These are phyloP conservation scores for Tetragnatha montana DNA, from an alignment of 2,888 invertebrate genomes.

Conservation along the genomic window DNA sequence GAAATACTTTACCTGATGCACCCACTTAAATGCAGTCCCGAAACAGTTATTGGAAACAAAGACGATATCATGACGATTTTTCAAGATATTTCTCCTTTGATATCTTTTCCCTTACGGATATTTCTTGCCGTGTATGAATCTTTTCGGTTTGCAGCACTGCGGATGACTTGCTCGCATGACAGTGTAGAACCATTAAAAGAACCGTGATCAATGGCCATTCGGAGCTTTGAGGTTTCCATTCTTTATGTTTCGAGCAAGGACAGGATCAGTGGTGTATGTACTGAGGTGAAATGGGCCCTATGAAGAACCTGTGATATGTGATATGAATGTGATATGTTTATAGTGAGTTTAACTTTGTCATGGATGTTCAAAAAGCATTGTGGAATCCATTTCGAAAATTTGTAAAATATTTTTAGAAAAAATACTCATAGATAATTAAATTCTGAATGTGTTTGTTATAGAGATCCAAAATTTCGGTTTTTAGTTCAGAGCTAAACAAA, in stretches of 20 bases:
- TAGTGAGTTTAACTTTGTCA: not conserved
- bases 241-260: not conserved
- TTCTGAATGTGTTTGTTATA: too few relatives aligned
- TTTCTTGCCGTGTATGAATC: conserved; percentile 25
- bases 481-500: too few relatives aligned
- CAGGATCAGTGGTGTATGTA: not conserved
- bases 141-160: conserved; percentile 10
- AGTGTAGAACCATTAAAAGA: conserved; percentile 52
- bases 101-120: conserved; percentile 31
- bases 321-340: not conserved
- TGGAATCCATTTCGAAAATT: not conserved
- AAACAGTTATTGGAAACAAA: conserved; percentile 48
- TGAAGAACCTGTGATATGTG: not conserved
- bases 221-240: conserved; percentile 46
- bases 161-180: conserved; percentile 45
- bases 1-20: conserved; percentile 10
- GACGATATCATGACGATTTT: conserved; percentile 46
- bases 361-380: not conserved
- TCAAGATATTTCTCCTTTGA: conserved; percentile 24
- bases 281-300: too few relatives aligned
- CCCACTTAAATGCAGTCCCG: conserved; percentile 19
- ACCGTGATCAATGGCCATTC: conserved; percentile 50
- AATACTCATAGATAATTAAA: too few relatives aligned
- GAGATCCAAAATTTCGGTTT: too few relatives aligned
- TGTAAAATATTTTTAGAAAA: not conserved